phyloP scores from a whole-genome alignment of 2,113 vertebrate genomes.

The Equus quagga region DNA sequence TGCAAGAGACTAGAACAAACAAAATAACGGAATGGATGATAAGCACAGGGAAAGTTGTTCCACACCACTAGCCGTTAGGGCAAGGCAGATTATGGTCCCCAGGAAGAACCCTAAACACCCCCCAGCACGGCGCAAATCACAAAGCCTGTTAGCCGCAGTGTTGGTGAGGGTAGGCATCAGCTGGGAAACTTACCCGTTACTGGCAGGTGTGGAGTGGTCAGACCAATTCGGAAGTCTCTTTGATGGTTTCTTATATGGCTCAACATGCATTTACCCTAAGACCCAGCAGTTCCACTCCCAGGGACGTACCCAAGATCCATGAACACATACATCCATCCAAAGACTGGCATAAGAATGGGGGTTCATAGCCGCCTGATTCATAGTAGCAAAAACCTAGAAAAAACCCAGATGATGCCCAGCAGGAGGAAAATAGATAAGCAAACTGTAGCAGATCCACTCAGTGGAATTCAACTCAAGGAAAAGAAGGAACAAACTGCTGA shows the following conservation, averaged over 20 bases:
- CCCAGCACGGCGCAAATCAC: fast-evolving
- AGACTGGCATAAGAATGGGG: neutral
- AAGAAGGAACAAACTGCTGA: neutral
- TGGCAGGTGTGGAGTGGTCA: neutral
- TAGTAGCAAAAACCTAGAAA: neutral
- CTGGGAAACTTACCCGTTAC: neutral
- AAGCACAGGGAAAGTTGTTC: neutral
- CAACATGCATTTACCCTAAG: neutral
- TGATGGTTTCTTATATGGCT: neutral
- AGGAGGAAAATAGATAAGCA: neutral
- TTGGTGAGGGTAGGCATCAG: fast-evolving
- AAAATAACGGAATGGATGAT: fast-evolving
- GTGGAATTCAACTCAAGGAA: neutral
- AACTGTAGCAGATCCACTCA: neutral
- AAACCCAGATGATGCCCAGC: neutral
- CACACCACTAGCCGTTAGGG: fast-evolving
- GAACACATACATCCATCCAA: fast-evolving
- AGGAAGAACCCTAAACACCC: fast-evolving
- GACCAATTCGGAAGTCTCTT: neutral
- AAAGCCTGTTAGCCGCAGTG: neutral
- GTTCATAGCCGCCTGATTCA: neutral
- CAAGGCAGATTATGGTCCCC: fast-evolving
- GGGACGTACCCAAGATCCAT: fast-evolving
- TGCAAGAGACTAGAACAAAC: neutral
- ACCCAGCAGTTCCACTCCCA: neutral